Conservation (phyloP, 2,888 invertebrate species). For the Andrena hattorfiana region DNA sequence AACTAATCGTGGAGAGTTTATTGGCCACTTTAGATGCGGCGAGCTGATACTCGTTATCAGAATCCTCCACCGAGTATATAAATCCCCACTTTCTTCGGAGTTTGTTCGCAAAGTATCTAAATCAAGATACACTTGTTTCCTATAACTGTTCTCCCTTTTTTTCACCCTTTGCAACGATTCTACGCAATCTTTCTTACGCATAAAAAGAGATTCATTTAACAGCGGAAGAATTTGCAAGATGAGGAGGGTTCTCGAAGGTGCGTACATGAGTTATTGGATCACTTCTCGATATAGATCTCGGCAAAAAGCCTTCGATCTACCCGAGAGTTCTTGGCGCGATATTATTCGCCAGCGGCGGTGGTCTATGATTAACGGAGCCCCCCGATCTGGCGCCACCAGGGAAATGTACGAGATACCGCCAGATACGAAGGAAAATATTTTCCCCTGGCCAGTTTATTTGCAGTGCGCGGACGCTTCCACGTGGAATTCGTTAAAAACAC, state of each 20-base stretch:
- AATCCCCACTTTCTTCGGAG: no score
- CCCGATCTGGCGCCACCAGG: conserved; percentile 44
- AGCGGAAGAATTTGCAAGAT: not conserved
- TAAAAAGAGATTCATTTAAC: no score
- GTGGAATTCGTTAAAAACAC: conserved; percentile 25
- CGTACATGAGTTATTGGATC: conserved; percentile 14
- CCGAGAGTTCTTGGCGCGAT: not conserved
- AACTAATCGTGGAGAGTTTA: no score
- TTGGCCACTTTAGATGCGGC: no score
- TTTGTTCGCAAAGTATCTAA: no score
- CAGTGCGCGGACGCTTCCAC: conserved; percentile 26
- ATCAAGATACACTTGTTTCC: no score
- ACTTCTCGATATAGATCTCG: not conserved
- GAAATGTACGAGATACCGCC: conserved; percentile 35
- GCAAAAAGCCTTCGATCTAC: conserved; percentile 22
- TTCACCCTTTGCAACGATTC: no score
- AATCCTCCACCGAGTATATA: no score
- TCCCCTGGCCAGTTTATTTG: conserved; percentile 35
- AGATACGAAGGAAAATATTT: conserved; percentile 49
- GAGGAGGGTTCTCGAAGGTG: not conserved
- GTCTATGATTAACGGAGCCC: conserved; percentile 45
- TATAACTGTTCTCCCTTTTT: no score
- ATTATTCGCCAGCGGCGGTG: conserved; percentile 14
- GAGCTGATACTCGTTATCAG: no score
- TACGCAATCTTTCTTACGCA: no score